Base-by-base conservation (phyloP, 2,888 invertebrate species). In the Polydrusus tereticollis region DNA sequence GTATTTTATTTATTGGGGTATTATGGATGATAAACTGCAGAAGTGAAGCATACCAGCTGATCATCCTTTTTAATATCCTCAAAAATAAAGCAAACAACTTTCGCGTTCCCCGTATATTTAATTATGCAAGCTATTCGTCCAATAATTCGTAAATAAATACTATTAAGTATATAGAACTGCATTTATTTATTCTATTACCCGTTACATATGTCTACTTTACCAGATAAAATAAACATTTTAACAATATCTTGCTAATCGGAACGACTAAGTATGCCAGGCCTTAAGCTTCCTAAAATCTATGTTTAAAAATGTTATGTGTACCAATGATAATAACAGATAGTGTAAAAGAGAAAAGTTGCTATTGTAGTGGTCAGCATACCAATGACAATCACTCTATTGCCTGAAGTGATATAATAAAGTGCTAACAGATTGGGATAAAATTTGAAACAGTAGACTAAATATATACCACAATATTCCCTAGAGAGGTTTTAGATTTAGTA, bases 141-240 rank as follows among this genome's bases (percentile, higher is more conserved):
- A 55, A 14, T 29, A 55, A 29, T 29, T 26, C 18, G 29, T 29
- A 55, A 18, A 29, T 55, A 55, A 55, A 43, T 55, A 65, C 36
- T 65, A 65, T 65, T 65, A 36, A 55, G 65, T 23, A 43, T 65
- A 12, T 26, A 55, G 29, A 55, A 55, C 52, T 55, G 29, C 29
- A 55, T 64, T 50, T 36, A 45, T 50, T n/a, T 50, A 47, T 52
- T 52, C 41, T 23, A 65, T 55, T 65, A 55, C 65, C 65, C 65
- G 65, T 65, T 65, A 65, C 41, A 55, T n/a, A n/a, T 26, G 65
- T 65, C 65, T 36, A 65, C 65, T 55, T 55, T 65, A 55, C 20
- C n/a, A n/a, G 64, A 65, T 55, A 23, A 65, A 65, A 55, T 65
- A 65, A 65, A 65, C 26, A 65, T 52, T 50, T 52, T 47, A 38